phyloP scores from a whole-genome alignment of 2,888 invertebrate genomes.

The Agrochola circellaris region DNA sequence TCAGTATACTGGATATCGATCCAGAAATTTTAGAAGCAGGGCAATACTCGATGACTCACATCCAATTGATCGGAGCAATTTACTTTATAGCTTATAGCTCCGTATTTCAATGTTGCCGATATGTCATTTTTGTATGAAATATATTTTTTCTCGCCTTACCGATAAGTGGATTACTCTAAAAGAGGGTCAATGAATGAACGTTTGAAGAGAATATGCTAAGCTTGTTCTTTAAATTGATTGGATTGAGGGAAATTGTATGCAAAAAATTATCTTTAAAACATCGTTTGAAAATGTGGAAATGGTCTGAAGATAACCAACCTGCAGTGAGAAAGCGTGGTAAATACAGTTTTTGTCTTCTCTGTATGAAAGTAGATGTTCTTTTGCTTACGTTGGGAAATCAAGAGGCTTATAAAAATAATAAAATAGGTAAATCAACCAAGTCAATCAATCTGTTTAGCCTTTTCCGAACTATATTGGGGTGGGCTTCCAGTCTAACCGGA shows the following conservation, averaged over 20 bases:
- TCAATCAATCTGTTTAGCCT: too few species aligned
- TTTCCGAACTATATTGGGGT: too few species aligned
- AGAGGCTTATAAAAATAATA: too few species aligned
- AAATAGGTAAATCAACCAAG: too few species aligned
- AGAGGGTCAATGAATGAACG: slow-evolving; percentile 22
- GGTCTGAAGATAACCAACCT: neutral
- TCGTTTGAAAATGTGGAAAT: neutral
- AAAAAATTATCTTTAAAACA: neutral
- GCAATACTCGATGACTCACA: neutral
- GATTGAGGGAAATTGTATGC: neutral
- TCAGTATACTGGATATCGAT: neutral
- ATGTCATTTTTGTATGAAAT: slow-evolving; percentile 27
- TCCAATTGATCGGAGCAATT: slow-evolving; percentile 31
- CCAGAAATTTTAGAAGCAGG: slow-evolving; percentile 3
- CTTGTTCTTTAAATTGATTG: neutral
- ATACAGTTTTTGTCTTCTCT: neutral
- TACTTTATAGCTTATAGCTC: slow-evolving; percentile 29
- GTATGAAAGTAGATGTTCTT: neutral
- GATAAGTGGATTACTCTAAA: slow-evolving; percentile 24
- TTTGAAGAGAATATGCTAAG: slow-evolving; percentile 11
- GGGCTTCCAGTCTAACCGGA: too few species aligned
- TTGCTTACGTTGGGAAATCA: neutral
- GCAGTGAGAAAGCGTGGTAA: neutral
- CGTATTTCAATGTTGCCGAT: slow-evolving; percentile 31
- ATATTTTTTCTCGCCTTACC: slow-evolving; percentile 16